Evolutionary conservation across 2,113 vertebrate genomes (phyloP), one percentile per base, ranked within the genome.

Genomic region (Otus sunia): DNA sequence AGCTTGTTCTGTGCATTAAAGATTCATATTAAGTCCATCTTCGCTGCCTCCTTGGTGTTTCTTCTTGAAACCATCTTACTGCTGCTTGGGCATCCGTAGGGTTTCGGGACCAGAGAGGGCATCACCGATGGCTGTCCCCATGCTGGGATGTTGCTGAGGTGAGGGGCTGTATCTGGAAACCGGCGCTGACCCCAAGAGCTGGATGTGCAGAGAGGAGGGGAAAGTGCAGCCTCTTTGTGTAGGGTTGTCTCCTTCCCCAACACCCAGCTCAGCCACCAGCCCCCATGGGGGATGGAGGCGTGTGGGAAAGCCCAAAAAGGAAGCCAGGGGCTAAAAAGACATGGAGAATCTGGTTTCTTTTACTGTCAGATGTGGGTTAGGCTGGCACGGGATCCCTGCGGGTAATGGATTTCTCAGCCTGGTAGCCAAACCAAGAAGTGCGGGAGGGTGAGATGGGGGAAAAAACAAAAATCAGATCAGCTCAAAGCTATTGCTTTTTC

Each of bases 1-100:
- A 97, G 97, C 97, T 95, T 86, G 97, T 96, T 88, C 98, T 95
- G 97, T 97, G 97, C 97, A 98, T 98, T 98, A 98, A 98, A 98
- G 97, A 55, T 97, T 98, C 97, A 92, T 97, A 96, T 98, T 92
- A 82, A 97, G 98, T 97, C 97, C 98, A 96, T 81, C 68, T 77
- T 71, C 5, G 1, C 73, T 94, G 97, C 84, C 90, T 98, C 94
- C 21, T 45, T 96, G 89, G 88, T 97, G 15, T 96, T 98, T 97
- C 81, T 98, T 98, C 60, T 49, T 15, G 53, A 23, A 7, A 3
- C 1, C 2, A 6, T 39, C 18, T 79, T 60, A 1, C 62, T 2
- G 1, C 30, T 5, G 3, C 60, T 63, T 27, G 79, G 59, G 37
- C 0, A 0, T 23, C 25, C 0, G 0, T 3, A 64, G 73, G 73